These are phyloP conservation scores for Propsilocerus akamusi DNA, from an alignment of 1,140 invertebrate genomes.

Conservation along the genomic window DNA sequence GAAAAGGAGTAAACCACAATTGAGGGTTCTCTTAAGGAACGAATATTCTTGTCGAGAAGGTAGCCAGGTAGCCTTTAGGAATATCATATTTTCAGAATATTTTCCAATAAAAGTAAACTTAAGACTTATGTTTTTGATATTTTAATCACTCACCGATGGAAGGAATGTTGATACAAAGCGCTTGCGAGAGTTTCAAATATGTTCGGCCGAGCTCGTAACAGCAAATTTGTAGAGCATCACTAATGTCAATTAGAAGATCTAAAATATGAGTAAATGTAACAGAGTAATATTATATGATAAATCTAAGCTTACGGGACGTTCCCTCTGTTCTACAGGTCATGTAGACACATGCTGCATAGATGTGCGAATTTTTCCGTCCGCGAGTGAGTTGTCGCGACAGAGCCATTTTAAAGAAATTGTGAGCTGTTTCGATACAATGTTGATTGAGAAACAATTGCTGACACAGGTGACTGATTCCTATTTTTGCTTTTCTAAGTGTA, in stretches of 20 bases:
- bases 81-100: too few species aligned
- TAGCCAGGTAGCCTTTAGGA: too few species aligned
- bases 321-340: constrained; percentile 89
- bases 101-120: too few species aligned
- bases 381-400: constrained; percentile 71
- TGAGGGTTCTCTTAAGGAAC: too few species aligned
- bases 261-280: constrained; percentile 6
- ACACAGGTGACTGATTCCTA: constrained; percentile 58
- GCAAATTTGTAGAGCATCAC: constrained; percentile 89
- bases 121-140: too few species aligned
- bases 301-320: constrained; percentile 75
- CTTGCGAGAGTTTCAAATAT: constrained; percentile 73
- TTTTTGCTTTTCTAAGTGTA: constrained; percentile 72
- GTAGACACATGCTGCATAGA: constrained; percentile 94
- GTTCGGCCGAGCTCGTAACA: constrained; percentile 89
- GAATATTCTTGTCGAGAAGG: too few species aligned
- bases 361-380: constrained; percentile 76
- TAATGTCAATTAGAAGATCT: constrained; percentile 96
- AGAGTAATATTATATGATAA: background rate
- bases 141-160: constrained; percentile 79
- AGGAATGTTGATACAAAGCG: constrained; percentile 83
- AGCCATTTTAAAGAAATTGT: constrained; percentile 95
- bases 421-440: constrained; percentile 81
- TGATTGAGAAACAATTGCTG: constrained; percentile 69
- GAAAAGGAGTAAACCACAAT: too few species aligned